Percentiles rank a stretch among this genome's conserved stretches.
Evolutionary conservation across 2,797 vertebrate species (phyloP).

Genomic region (Sarcophilus harrisii): DNA sequence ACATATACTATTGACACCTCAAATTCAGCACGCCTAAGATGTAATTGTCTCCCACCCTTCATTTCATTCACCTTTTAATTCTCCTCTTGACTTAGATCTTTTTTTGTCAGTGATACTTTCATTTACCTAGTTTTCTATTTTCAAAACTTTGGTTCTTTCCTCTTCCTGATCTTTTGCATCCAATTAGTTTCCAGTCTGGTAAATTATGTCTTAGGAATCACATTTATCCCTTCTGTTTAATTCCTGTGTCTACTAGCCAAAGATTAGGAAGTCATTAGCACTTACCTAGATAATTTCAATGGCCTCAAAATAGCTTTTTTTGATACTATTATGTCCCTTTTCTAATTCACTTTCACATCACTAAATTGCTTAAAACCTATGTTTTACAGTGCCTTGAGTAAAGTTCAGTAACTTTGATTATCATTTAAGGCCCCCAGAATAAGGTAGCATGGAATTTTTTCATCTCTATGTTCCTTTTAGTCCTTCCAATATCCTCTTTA

Average conservation of each 20-base stretch:
- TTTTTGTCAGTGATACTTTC: background rate
- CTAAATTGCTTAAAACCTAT: background rate
- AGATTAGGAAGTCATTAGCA: background rate
- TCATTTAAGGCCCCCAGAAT: background rate
- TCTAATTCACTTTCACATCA: background rate
- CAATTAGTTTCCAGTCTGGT: background rate
- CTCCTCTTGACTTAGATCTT: background rate
- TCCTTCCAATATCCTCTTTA: background rate
- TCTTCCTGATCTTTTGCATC: background rate
- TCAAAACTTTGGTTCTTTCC: background rate
- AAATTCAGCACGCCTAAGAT: background rate
- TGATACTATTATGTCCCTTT: background rate
- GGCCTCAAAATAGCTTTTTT: background rate
- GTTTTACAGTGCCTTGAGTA: background rate
- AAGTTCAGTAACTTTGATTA: background rate
- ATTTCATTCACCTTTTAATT: background rate
- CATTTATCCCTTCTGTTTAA: background rate
- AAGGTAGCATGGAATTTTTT: background rate
- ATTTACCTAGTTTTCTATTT: background rate
- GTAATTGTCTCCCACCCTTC: background rate
- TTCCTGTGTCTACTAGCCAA: background rate
- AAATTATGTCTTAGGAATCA: background rate
- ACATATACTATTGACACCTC: background rate
- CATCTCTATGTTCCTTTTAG: background rate
- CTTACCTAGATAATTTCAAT: background rate